These are phyloP conservation scores for Helicoverpa zea DNA, from an alignment of 1,140 invertebrate genomes.

Conservation along the genomic window DNA sequence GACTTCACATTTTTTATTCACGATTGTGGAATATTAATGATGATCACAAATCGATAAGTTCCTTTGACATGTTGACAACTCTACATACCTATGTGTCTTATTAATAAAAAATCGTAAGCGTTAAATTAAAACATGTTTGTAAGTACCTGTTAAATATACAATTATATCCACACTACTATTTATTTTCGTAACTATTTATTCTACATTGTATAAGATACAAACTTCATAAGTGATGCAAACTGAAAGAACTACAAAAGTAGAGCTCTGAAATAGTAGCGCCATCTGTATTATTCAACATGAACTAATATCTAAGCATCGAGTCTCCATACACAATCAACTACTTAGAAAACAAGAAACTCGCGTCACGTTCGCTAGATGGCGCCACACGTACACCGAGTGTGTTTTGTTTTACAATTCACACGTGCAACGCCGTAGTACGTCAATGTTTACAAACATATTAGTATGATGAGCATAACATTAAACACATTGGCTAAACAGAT, in stretches of 20 bases:
- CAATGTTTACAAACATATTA: slow-evolving; percentile 39
- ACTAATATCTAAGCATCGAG: neutral
- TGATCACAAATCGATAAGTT: no score
- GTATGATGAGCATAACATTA: slow-evolving; percentile 14
- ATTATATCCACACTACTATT: no score
- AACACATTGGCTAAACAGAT: neutral
- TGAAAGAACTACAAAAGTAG: neutral
- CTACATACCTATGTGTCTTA: no score
- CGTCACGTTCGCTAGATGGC: slow-evolving; percentile 18
- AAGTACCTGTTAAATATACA: no score
- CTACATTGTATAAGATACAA: no score
- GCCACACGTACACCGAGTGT: neutral
- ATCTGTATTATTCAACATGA: neutral
- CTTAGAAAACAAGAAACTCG: slow-evolving; percentile 1
- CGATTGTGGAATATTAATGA: neutral
- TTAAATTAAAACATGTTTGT: neutral
- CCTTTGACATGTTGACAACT: no score
- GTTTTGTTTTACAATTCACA: slow-evolving; percentile 15
- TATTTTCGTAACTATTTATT: no score
- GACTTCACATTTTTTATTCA: neutral
- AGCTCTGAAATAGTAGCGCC: neutral
- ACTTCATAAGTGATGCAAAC: no score
- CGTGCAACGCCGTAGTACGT: neutral
- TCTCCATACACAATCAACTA: slow-evolving; percentile 18
- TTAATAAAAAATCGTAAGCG: neutral